Evolutionary conservation across 2,888 invertebrate species (phyloP).

Genomic region (Cordylochernes scorpioides): DNA sequence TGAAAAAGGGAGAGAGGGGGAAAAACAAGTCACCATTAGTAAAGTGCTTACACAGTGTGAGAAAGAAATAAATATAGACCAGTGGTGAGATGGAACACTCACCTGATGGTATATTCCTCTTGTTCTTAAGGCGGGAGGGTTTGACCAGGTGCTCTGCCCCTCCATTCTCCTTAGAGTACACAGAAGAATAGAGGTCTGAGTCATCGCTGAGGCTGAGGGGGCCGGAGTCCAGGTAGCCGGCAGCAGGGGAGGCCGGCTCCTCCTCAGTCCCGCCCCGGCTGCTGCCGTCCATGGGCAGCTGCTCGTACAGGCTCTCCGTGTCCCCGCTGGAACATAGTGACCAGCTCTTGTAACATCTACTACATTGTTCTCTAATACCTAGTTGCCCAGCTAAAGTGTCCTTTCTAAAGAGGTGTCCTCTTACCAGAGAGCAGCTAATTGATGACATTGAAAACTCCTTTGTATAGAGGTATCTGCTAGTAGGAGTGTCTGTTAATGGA

Average conservation of each 20-base stretch:
- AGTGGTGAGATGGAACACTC: constrained; percentile 7
- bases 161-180: constrained; percentile 28
- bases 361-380: no score
- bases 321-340: constrained; percentile 11
- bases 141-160: constrained; percentile 27
- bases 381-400: no score
- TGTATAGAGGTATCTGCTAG: no score
- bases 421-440: no score
- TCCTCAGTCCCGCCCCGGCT: constrained; percentile 22
- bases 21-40: no score
- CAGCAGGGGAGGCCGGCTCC: constrained; percentile 23
- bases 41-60: no score
- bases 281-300: constrained; percentile 29
- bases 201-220: constrained; percentile 35
- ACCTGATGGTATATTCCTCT: constrained; percentile 30
- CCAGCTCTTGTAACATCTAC: no score
- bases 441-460: no score
- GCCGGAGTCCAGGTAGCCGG: constrained; percentile 27
- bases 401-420: no score
- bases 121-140: constrained; percentile 24
- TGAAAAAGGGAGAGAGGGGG: constrained; percentile 12
- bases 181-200: constrained; percentile 21
- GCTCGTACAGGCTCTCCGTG: constrained; percentile 31
- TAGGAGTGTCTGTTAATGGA: no score
- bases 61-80: neutral